Evolutionary conservation across 2,113 vertebrate genomes (phyloP), one percentile per base, ranked within the genome.

Genomic region (Nestor notabilis): DNA sequence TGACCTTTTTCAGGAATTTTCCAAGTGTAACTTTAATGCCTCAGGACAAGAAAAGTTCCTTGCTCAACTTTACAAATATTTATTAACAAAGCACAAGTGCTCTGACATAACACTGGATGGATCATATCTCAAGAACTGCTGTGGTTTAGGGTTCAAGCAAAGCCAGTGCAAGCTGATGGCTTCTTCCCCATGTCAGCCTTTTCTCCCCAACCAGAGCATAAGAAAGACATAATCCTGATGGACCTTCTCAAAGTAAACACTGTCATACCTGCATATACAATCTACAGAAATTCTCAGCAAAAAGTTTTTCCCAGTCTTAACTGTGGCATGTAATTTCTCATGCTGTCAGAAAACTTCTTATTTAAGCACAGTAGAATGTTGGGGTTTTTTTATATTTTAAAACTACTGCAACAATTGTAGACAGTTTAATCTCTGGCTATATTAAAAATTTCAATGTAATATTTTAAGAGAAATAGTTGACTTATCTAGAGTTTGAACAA

Each of bases 401-500:
- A 93, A 63, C 29, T 66, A 20, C 46, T 60, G 24, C 69, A 89
- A 68, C 72, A 87, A 81, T 88, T 61, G 69, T 52, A 81, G 49
- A 5, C 47, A 79, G 18, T 81, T 90, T 93, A n/a, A 84, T 55
- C 68, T 78, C 63, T 68, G 76, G 39, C 50, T 78, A 33, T 50
- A 66, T 68, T 71, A 92, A 78, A 92, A 80, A n/a, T 16, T 3
- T 23, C 9, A 90, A 75, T n/a, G 50, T 10, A 74, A 4, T 70
- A 76, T 66, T 91, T 91, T 20, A 93, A 93, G 85, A 70, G 72
- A 94, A 93, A 82, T 58, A 74, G 83, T 90, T 88, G 8, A 78
- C 43, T 94, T 95, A 64, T 87, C 55, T 78, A 3, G 7, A 83
- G 61, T 81, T 89, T 83, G 58, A 95, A 94, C n/a, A 96, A 46